These are phyloP conservation scores for Urocolius indicus DNA, from an alignment of 2,113 vertebrate species.

Conservation along the genomic window DNA sequence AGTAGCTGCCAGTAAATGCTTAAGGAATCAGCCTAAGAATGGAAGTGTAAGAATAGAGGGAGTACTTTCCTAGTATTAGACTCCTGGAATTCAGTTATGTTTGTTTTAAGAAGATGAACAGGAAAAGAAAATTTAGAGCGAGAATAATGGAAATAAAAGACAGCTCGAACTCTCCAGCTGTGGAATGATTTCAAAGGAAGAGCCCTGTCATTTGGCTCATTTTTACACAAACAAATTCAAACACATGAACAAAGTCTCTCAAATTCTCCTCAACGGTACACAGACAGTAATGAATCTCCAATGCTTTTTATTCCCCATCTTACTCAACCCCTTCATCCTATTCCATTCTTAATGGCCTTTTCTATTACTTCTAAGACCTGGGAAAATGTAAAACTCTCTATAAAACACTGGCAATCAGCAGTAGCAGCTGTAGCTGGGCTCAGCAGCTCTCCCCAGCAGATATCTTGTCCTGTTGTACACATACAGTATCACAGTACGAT, in stretches of 20 bases:
- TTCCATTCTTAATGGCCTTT: not conserved
- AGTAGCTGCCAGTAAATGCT: not conserved
- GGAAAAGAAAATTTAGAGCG: not conserved
- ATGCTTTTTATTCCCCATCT: not conserved
- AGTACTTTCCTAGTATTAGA: not conserved
- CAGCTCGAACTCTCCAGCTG: not conserved
- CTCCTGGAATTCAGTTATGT: slow-evolving; percentile 14
- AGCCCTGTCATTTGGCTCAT: not conserved
- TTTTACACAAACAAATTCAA: not conserved
- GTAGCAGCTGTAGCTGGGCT: not conserved
- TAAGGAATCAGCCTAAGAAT: not conserved
- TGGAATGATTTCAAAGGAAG: not conserved
- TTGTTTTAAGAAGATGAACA: slow-evolving; percentile 35
- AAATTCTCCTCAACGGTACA: not conserved
- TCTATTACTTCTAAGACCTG: slow-evolving; percentile 2
- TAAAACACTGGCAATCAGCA: slow-evolving; percentile 15
- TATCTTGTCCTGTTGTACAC: not conserved
- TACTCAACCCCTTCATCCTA: not conserved
- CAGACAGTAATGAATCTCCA: not conserved
- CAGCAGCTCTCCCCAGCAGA: not conserved
- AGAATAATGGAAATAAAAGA: not conserved
- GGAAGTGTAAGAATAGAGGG: not conserved
- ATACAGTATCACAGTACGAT: not conserved
- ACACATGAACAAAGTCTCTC: not conserved
- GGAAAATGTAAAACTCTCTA: slow-evolving; percentile 23